These are phyloP conservation scores for Lycocerus yunnanus DNA, from an alignment of 2,888 invertebrate species.

Conservation along the genomic window DNA sequence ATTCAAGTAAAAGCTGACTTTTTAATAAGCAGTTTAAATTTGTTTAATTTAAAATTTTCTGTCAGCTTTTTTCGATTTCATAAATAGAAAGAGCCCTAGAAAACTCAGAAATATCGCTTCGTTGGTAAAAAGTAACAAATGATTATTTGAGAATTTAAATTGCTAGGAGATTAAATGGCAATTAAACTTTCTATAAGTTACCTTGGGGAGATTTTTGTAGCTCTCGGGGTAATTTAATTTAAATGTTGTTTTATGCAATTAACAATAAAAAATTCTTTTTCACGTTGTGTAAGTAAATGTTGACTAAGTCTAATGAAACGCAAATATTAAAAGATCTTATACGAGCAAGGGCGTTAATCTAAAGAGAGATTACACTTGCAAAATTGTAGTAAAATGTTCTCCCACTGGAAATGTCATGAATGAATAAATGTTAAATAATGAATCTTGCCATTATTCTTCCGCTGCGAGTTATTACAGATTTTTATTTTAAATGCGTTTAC, in stretches of 20 bases:
- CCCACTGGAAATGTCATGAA: too few species aligned
- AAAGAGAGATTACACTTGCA: neutral
- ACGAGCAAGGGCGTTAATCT: neutral
- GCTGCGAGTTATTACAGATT: too few species aligned
- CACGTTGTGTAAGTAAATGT: neutral
- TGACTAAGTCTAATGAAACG: neutral
- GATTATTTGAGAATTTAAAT: neutral
- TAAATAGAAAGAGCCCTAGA: neutral
- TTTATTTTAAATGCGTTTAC: too few species aligned
- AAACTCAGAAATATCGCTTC: neutral
- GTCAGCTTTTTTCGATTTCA: neutral
- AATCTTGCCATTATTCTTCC: too few species aligned
- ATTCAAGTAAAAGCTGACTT: neutral
- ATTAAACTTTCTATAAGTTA: neutral
- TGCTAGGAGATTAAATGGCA: neutral
- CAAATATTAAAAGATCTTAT: neutral
- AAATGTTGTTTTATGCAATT: neutral
- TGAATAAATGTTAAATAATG: too few species aligned
- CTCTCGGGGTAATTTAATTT: neutral
- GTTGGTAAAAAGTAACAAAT: neutral
- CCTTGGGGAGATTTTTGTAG: neutral
- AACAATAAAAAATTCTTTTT: neutral
- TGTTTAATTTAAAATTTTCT: neutral
- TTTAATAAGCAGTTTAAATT: neutral
- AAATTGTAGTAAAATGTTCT: neutral